Base-by-base conservation (phyloP, 2,113 vertebrate species). In the Chaetorhynchus papuensis region DNA sequence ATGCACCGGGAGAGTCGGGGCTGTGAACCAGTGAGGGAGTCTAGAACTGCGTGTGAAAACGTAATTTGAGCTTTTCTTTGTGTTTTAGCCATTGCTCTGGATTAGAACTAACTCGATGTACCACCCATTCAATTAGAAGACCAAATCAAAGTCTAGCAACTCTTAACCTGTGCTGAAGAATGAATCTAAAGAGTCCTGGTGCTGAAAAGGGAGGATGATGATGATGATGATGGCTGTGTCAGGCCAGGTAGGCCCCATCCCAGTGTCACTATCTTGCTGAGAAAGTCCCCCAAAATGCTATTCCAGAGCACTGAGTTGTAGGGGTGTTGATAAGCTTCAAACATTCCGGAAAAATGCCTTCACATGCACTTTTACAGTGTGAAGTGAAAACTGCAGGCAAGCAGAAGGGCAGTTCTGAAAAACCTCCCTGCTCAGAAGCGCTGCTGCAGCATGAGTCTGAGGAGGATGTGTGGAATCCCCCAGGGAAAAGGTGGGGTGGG, bases 291-390 rank as follows among this genome's bases (percentile, higher is more conserved):
- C 7, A 8, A 39, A 44, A 52, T 68, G 7, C 17, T 26, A 1
- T 49, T 77, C n/a, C 74, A 85, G 60, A 65, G 4, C 41, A 15
- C 1, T 24, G 18, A 50, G 15, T 5, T 27, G n/a, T 6, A 65
- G 35, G 2, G 59, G 41, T 59, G 63, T 31, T 42, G 39, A 53
- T 13, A 14, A n/a, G 6, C 63, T 31, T 54, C 28, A 83, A 28
- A 68, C 27, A 17, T 6, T 31, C 44, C 49, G 45, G 53, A 37
- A 37, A 71, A 45, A 54, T 7, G 5, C 21, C 28, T 75, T 44
- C 47, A 7, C 0, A 0, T 16, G 60, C 17, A 5, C 13, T 65
- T 50, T 13, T 14, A 20, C 6, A 3, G n/a, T 10, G 45, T 57
- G 66, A 78, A 33, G 42, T 26, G 60, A 33, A 41, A 65, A 37